Conservation (phyloP, 1,140 invertebrate species). For the Drosophila mojavensis region DNA sequence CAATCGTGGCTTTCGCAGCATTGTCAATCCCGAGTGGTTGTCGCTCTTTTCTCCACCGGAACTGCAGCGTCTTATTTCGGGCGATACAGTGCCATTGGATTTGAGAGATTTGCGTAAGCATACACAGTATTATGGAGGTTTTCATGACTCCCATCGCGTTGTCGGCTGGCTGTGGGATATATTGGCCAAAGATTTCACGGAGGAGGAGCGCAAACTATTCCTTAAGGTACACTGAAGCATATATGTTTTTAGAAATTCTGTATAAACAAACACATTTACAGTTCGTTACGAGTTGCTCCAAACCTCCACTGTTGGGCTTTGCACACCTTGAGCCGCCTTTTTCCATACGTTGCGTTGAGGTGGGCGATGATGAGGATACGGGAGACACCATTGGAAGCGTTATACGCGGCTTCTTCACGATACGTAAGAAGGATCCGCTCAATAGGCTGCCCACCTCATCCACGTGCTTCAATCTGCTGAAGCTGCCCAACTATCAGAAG, state of each 20-base stretch:
- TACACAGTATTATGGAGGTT: constrained; percentile 99
- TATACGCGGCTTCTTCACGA: constrained; percentile 98
- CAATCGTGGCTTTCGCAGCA: constrained; percentile 97
- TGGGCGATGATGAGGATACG: constrained; percentile 98
- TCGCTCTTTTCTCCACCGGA: constrained; percentile 98
- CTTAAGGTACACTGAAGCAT: constrained; percentile 88
- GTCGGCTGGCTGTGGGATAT: constrained; percentile 99
- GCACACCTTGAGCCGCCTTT: constrained; percentile 99
- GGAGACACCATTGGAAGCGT: constrained; percentile 90
- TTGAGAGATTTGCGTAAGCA: constrained; percentile 95
- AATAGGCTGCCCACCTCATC: constrained; percentile 98
- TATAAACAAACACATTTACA: constrained; percentile 84
- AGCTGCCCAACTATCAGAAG: constrained; percentile 99
- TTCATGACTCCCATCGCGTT: constrained; percentile 98
- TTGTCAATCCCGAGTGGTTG: constrained; percentile 98
- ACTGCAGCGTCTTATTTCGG: constrained; percentile 95
- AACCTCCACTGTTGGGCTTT: constrained; percentile 98
- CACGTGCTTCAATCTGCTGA: constrained; percentile 99
- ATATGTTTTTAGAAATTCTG: neutral
- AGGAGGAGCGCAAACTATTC: constrained; percentile 96
- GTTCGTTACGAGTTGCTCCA: constrained; percentile 99
- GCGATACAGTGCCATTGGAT: constrained; percentile 96
- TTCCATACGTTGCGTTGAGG: constrained; percentile 99
- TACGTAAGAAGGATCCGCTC: constrained; percentile 97
- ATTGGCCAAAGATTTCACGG: constrained; percentile 96